Conservation (phyloP, 2,888 invertebrate species). For the Amiota mariae region DNA sequence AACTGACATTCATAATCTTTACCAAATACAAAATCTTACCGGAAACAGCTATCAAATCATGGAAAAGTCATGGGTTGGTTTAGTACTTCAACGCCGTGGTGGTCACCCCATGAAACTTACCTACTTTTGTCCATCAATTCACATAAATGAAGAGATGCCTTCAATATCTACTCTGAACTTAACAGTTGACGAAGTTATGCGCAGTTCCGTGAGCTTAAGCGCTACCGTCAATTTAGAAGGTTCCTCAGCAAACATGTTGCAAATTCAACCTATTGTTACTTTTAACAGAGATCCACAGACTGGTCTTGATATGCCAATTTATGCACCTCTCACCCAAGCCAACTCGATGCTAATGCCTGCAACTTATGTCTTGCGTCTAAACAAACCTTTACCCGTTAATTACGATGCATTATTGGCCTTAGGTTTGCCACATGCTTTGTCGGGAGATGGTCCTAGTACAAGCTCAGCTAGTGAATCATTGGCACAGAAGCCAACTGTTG, state of each 20-base stretch:
- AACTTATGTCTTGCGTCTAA: conserved; percentile 86
- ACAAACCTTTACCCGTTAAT: conserved; percentile 90
- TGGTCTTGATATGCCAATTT: conserved; percentile 78
- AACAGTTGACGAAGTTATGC: conserved; percentile 73
- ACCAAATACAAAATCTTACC: conserved; percentile 84
- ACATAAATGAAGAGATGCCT: conserved; percentile 47
- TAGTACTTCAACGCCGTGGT: conserved; percentile 86
- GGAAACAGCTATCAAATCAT: conserved; percentile 81
- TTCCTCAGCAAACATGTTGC: conserved; percentile 82
- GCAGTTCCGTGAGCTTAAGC: conserved; percentile 81
- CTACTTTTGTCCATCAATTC: conserved; percentile 78
- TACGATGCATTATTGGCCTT: conserved; percentile 81
- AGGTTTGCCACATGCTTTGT: conserved; percentile 71
- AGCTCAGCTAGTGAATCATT: conserved; percentile 28
- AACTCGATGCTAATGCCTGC: conserved; percentile 94
- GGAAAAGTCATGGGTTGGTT: conserved; percentile 91
- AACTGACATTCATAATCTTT: conserved; percentile 87
- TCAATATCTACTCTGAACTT: conserved; percentile 76
- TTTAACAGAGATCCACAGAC: conserved; percentile 64
- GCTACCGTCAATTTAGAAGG: conserved; percentile 94
- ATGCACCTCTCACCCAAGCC: conserved; percentile 84
- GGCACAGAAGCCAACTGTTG: conserved; percentile 38
- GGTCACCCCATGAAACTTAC: conserved; percentile 95
- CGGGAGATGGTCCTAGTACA: conserved; percentile 74
- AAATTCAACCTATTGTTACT: conserved; percentile 69